These are phyloP conservation scores for Triops longicaudatus DNA, from an alignment of 1,140 invertebrate species.

Conservation along the genomic window DNA sequence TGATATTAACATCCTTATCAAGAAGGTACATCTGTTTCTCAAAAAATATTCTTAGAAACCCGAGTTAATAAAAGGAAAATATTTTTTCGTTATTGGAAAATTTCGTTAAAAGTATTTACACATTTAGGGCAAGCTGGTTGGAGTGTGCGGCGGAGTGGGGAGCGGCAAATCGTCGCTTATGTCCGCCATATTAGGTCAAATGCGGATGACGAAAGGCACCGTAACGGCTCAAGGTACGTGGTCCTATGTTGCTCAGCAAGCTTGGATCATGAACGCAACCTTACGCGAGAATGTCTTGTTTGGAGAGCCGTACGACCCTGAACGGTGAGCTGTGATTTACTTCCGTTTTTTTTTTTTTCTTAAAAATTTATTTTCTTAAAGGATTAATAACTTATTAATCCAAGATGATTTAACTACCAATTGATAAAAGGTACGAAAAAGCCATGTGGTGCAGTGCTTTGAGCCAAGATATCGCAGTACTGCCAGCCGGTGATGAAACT, in stretches of 20 bases:
- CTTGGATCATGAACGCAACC: slow-evolving; percentile 56
- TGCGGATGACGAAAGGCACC: slow-evolving; percentile 44
- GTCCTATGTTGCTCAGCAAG: slow-evolving; percentile 58
- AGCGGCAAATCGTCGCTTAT: slow-evolving; percentile 57
- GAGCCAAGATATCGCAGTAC: slow-evolving; percentile 45
- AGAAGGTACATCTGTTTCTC: too few species aligned
- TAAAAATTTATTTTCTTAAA: too few species aligned
- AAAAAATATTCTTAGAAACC: too few species aligned
- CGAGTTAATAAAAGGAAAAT: too few species aligned
- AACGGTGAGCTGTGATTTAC: slow-evolving; percentile 18
- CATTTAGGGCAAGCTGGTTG: slow-evolving; percentile 49
- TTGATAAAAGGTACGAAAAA: slow-evolving; percentile 47
- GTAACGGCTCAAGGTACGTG: slow-evolving; percentile 48
- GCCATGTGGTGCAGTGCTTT: slow-evolving; percentile 46
- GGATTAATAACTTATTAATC: too few species aligned
- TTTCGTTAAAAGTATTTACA: too few species aligned
- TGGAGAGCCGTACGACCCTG: slow-evolving; percentile 44
- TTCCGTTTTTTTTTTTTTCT: too few species aligned
- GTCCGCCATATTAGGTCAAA: slow-evolving; percentile 52
- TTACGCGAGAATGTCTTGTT: slow-evolving; percentile 61
- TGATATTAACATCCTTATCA: too few species aligned
- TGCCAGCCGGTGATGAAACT: slow-evolving; percentile 53
- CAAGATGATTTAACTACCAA: too few species aligned
- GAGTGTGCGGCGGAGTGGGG: slow-evolving; percentile 58
- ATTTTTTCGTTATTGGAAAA: not conserved